Base-by-base conservation (phyloP, 2,113 vertebrate species). In the Callithrix jacchus region DNA sequence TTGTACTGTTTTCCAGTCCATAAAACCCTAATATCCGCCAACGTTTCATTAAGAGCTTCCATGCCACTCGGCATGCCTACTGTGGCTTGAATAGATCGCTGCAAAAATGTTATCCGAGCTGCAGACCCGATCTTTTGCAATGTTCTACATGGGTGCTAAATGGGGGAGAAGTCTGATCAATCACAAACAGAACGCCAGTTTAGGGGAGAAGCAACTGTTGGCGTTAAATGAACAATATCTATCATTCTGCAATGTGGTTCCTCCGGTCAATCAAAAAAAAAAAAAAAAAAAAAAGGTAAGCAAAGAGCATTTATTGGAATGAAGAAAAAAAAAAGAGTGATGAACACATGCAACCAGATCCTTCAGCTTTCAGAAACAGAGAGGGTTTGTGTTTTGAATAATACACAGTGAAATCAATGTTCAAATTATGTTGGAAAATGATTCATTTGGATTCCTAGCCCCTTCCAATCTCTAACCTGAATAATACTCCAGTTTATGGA, bases 1-100 rank as follows among this genome's bases (percentile, higher is more conserved):
- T 98, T 98, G 98, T 96, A 97, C 98, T 96, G 98, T 98, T 98
- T 98, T 98, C 98, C 98, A 98, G 98, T 76, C 98, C 98, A 98
- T 98, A 98, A 98, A 98, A 96, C 93, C 95, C 98, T 98, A 98
- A 98, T 98, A 98, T 97, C 97, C 77, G 70, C 97, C 91, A 70
- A 87, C 1, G 0, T 98, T 98, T 98, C 98, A 98, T 98, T 98
- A 98, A 98, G 97, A 98, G 97, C 97, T 97, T 98, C 97, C 95
- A 89, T 92, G 97, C 95, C 95, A 94, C 93, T 74, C 90, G 56
- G 97, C 97, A 47, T 94, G 98, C 97, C 97, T 74, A 82, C 93
- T 56, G 87, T 52, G 40, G 96, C 97, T 95, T 88, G 97, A 98
- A 97, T 83, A 25, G 95, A 98, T 96, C 80, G 94, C 98, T 94